A percentile compares a stretch with the other conserved stretches of the same genome.
Evolutionary conservation across 2,888 invertebrate genomes (phyloP).

Genomic region (Pseudanteris insignis): DNA sequence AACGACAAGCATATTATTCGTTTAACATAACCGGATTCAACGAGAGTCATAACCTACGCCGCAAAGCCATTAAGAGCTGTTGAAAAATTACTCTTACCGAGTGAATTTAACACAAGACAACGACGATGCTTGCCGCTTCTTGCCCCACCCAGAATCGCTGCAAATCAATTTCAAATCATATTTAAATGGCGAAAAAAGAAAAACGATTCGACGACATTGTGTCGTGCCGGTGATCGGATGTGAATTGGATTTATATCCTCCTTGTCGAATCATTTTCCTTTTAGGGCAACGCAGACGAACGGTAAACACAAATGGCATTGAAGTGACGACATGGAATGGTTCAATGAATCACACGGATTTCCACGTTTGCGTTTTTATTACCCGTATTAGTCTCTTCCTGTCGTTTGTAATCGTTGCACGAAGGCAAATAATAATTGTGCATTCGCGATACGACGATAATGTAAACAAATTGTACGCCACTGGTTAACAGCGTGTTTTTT

Average conservation of each 20-base stretch:
- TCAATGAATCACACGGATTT: conserved; percentile 28
- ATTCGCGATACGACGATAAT: background rate
- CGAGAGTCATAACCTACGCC: conserved; percentile 11
- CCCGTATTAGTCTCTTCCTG: conserved; percentile 1
- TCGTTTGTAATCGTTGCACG: background rate
- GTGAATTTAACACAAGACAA: too few relatives aligned
- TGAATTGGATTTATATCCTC: conserved; percentile 32
- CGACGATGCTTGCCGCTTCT: background rate
- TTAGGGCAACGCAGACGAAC: conserved; percentile 23
- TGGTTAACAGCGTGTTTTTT: background rate
- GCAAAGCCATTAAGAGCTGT: background rate
- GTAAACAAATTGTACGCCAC: background rate
- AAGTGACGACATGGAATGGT: conserved; percentile 34
- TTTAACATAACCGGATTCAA: conserved; percentile 31
- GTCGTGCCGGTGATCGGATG: conserved; percentile 25
- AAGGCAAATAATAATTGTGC: too few relatives aligned
- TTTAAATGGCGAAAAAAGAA: conserved; percentile 13
- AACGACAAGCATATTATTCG: conserved; percentile 22
- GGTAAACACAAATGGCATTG: conserved; percentile 38
- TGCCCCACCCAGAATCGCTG: background rate
- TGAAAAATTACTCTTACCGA: too few relatives aligned
- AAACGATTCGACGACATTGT: conserved; percentile 19
- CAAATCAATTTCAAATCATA: conserved; percentile 25
- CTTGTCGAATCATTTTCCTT: conserved; percentile 39
- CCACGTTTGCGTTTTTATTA: conserved; percentile 9